phyloP scores from a whole-genome alignment of 2,888 invertebrate genomes.

The Tipula confusa region DNA sequence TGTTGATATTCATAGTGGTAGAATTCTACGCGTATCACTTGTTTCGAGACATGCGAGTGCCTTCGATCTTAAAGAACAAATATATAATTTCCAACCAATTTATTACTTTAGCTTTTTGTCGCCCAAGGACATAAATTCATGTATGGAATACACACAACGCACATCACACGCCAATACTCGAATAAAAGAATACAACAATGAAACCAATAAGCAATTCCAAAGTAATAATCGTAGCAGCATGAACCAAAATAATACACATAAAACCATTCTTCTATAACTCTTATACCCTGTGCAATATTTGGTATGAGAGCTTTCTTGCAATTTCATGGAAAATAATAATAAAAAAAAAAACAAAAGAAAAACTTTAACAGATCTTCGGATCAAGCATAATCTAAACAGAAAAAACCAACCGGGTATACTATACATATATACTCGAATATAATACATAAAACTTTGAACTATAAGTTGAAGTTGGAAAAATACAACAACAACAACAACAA shows the following conservation, averaged over 20 bases:
- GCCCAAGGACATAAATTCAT: background rate
- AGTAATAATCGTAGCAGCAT: background rate
- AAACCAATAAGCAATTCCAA: background rate
- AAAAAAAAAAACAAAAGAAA: background rate
- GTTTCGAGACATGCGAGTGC: too few relatives aligned
- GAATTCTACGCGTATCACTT: too few relatives aligned
- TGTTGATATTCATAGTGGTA: too few relatives aligned
- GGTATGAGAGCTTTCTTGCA: background rate
- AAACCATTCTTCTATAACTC: background rate
- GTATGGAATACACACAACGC: background rate
- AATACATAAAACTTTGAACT: constrained; percentile 12
- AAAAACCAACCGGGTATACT: too few relatives aligned
- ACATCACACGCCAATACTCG: background rate
- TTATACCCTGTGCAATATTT: background rate
- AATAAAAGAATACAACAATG: background rate
- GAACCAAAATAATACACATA: background rate
- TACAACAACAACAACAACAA: background rate
- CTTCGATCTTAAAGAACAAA: too few relatives aligned
- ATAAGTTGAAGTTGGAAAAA: background rate
- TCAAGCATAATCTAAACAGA: background rate
- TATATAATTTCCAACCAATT: too few relatives aligned
- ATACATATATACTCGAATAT: too few relatives aligned
- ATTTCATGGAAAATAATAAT: background rate
- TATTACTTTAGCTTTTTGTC: too few relatives aligned
- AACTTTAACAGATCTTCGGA: background rate